A percentile compares a stretch with the other conserved stretches of the same genome.
These are phyloP conservation scores for Scalopus aquaticus DNA, from an alignment of 2,113 vertebrate species.

Conservation along the genomic window DNA sequence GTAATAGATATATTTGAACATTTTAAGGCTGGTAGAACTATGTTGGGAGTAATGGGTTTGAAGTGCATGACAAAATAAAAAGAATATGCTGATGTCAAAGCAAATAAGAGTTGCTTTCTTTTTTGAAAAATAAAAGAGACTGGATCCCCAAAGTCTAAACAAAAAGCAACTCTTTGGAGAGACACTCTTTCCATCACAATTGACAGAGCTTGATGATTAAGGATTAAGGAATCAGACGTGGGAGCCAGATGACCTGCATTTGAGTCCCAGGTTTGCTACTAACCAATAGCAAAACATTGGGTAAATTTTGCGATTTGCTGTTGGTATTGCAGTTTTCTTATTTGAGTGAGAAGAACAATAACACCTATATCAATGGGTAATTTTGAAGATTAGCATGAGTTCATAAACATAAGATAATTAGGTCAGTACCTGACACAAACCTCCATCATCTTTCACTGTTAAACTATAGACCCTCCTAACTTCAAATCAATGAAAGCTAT, in stretches of 20 bases:
- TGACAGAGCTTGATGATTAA: slow-evolving; percentile 30
- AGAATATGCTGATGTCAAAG: slow-evolving; percentile 67
- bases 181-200: slow-evolving; percentile 15
- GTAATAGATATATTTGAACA: slow-evolving; percentile 70
- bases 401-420: neutral
- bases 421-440: neutral
- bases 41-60: slow-evolving; percentile 77
- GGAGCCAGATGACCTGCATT: neutral
- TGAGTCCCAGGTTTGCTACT: slow-evolving; percentile 18
- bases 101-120: slow-evolving; percentile 50
- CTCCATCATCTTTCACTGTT: neutral
- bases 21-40: slow-evolving; percentile 73
- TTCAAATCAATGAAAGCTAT: slow-evolving; percentile 20
- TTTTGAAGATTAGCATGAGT: slow-evolving; percentile 1
- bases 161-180: slow-evolving; percentile 48
- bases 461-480: neutral
- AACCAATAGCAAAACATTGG: neutral
- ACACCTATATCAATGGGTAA: neutral
- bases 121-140: slow-evolving; percentile 75
- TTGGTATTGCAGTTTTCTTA: neutral
- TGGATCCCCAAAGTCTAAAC: slow-evolving; percentile 57
- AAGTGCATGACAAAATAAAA: slow-evolving; percentile 82
- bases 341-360: neutral
- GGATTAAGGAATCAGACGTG: slow-evolving; percentile 35
- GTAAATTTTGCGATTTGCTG: neutral